Evolutionary conservation across 2,797 vertebrate genomes (phyloP), one percentile per base, ranked within the genome.

Genomic region (Micrastur ruficollis): DNA sequence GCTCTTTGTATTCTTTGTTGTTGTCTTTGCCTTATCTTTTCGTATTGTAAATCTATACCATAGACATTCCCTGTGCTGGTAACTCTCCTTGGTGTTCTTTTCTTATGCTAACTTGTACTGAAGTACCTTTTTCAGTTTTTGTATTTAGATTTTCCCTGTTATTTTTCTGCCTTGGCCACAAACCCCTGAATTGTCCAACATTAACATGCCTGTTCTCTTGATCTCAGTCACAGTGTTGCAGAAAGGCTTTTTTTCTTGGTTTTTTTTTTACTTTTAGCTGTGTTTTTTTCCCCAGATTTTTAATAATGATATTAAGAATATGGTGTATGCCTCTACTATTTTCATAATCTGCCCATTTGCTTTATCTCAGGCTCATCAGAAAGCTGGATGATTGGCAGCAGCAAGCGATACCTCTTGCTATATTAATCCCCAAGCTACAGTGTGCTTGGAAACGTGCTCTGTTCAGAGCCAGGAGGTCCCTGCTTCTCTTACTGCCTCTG

Each of bases 1-100:
- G 6, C 7, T 66, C 7, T 83, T 52, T 74, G 6, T 59, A 18
- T 80, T 29, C 29, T 66, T 40, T 63, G 7, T 34, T 53, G 5
- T 14, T 18, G 50, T 52, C 26, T 50, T 40, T 72, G 61, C 86
- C 8, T 44, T 8, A 12, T 66, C 5, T 31, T 85, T 65, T 73
- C 21, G 40, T 62, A 42, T 6, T 11, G 1, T 19, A 27, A 70
- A 1, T 36, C 23, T 63, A 1, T 55, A 8, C 5, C 0, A 0
- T 6, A 26, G 31, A 20, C 32, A 50, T 73, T 44, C 7, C 3
- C 11, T 56, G 5, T 44, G 29, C 36, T 75, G 40, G 8, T 82
- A 66, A 42, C 21, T 32, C 21, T 86, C n/a, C 12, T 34, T 50
- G 27, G 6, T 81, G 31, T 79, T 7, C 11, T 78, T 52, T 86